Base-by-base conservation (phyloP, 2,113 vertebrate species). In the Fulmarus glacialis region DNA sequence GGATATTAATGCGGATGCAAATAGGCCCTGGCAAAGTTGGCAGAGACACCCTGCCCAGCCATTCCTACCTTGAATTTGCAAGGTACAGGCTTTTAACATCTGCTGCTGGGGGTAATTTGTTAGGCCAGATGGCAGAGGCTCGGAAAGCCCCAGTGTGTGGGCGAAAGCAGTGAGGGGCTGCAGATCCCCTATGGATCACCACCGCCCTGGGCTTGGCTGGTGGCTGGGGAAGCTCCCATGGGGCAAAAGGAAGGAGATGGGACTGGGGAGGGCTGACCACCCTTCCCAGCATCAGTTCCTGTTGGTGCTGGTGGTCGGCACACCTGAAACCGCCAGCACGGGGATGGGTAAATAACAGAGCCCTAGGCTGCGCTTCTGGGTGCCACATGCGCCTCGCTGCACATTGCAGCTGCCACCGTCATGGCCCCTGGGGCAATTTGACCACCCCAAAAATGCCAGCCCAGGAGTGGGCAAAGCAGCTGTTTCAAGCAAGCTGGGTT, bases 101-200 rank as follows among this genome's bases (percentile, higher is more conserved):
- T 73, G 71, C 82, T 88, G 40, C 36, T 34, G 32, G 1, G 2
- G 5, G 20, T 4, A 6, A 29, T 45, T 47, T 64, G 3, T 23
- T 75, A n/a, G 87, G 59, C 18, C 36, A 53, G 9, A 15, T 5
- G 38, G 56, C 36, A 75, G 74, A 71, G 38, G 24, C 38, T 82
- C 0, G 0, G 36, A 9, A 53, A 88, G 18, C 6, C 34, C 7
- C 3, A 0, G 19, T 1, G 0, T 7, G 36, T 7, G 43, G 34
- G 11, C 8, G 6, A 75, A 29, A 52, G 47, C 0, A 11, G 36
- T 0, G 9, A 85, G 24, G 70, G 15, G 7, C 50, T 45, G 58
- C 6, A 24, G 17, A 17, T 45, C 36, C 24, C 15, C 48, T 6
- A 0, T 3, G 38, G 52, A 30, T 45, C 48, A 11, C 26, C 11